A percentile compares a stretch with the other conserved stretches of the same genome.
These are phyloP conservation scores for Lordiphosa clarofinis DNA, from an alignment of 1,140 invertebrate genomes.

Conservation along the genomic window DNA sequence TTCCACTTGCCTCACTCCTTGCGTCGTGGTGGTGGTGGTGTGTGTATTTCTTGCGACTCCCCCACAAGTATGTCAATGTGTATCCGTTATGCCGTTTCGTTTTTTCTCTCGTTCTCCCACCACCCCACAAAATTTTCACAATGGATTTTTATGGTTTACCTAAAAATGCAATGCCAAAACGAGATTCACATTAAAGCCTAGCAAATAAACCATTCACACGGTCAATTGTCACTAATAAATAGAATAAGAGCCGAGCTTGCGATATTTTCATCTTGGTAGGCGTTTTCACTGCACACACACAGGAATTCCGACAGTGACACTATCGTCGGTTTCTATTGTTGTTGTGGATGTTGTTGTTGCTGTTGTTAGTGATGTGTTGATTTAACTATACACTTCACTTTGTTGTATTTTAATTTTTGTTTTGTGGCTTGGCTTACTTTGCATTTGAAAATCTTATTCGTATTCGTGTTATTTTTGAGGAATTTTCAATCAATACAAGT, in stretches of 20 bases:
- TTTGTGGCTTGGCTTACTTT: constrained; percentile 51
- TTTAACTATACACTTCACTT: constrained; percentile 1
- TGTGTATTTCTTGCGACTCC: constrained; percentile 54
- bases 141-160: constrained; percentile 75
- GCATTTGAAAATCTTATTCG: constrained; percentile 58
- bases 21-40: constrained; percentile 4
- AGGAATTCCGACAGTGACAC: constrained; percentile 1
- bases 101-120: constrained; percentile 68
- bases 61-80: constrained; percentile 46
- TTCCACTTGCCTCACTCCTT: constrained; percentile 7
- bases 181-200: constrained; percentile 6
- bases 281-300: constrained; percentile 26
- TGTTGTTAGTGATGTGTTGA: too few species aligned
- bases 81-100: constrained; percentile 22
- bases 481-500: constrained; percentile 29
- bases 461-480: constrained; percentile 48
- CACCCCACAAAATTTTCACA: constrained; percentile 75
- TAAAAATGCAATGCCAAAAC: constrained; percentile 48
- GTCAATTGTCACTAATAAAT: background rate
- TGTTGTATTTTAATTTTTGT: constrained; percentile 14
- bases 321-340: too few species aligned
- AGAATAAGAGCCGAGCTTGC: too few species aligned
- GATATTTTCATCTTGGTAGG: constrained; percentile 27
- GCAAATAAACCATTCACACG: background rate
- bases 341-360: too few species aligned